Evolutionary conservation across 1,140 invertebrate species (phyloP).

Genomic region (Papilio polyxenes): DNA sequence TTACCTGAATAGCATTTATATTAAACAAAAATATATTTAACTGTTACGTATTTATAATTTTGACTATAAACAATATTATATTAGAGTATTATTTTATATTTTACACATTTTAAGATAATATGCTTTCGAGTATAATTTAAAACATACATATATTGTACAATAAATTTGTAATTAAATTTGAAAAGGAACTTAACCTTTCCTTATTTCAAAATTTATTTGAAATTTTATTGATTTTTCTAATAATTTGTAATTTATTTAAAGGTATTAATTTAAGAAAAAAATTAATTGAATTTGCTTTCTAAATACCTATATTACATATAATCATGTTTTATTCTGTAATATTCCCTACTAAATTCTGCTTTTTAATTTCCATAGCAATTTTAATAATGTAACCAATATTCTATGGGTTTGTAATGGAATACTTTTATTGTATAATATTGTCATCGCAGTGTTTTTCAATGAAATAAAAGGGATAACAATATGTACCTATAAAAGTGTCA

Average conservation of each 20-base stretch:
- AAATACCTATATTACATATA: not conserved
- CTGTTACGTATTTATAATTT: not conserved
- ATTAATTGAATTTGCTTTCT: not conserved
- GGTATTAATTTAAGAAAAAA: not conserved
- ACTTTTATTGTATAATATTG: not conserved
- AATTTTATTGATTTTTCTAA: not conserved
- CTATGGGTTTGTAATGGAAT: not conserved
- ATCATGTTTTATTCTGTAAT: not conserved
- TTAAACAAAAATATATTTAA: constrained; percentile 30
- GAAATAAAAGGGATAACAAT: not conserved
- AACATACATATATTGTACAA: too few species aligned
- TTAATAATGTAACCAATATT: constrained; percentile 3
- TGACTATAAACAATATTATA: not conserved
- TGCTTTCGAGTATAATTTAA: too few species aligned
- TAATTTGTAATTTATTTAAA: not conserved
- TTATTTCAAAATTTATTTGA: too few species aligned
- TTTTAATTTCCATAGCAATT: not conserved
- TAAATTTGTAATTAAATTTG: too few species aligned
- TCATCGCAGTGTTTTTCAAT: not conserved
- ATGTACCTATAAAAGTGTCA: not conserved
- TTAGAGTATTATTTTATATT: too few species aligned
- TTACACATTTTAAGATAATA: too few species aligned
- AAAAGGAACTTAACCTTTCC: too few species aligned
- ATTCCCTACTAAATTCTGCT: not conserved
- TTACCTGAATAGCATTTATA: constrained; percentile 57